These are phyloP conservation scores for Strix occidentalis DNA, from an alignment of 2,797 vertebrate species.

Conservation along the genomic window DNA sequence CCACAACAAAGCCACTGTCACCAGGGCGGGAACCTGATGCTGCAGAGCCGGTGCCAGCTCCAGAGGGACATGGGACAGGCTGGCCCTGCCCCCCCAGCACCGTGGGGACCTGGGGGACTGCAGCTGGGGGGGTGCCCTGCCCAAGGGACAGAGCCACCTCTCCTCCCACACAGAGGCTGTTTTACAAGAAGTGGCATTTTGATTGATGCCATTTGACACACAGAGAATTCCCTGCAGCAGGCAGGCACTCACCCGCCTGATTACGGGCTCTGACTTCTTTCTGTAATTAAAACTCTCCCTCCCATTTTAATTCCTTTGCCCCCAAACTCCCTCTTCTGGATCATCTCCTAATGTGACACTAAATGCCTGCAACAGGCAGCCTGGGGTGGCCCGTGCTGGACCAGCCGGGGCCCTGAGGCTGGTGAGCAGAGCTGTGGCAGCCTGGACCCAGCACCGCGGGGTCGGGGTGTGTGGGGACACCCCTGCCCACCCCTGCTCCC, in stretches of 20 bases:
- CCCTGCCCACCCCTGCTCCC: neutral
- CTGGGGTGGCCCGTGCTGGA: neutral
- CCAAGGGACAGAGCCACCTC: neutral
- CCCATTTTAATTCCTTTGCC: conserved; percentile 26
- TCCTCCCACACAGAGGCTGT: neutral
- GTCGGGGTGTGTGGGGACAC: fast-evolving
- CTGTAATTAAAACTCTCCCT: conserved; percentile 58
- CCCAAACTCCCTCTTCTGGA: neutral
- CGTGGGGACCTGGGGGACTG: fast-evolving
- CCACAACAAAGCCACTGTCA: fast-evolving
- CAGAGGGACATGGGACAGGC: fast-evolving
- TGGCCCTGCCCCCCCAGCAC: neutral
- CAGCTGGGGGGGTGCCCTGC: neutral
- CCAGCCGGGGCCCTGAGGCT: fast-evolving
- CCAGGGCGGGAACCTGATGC: neutral
- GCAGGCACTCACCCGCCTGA: conserved; percentile 26
- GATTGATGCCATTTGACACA: conserved; percentile 51
- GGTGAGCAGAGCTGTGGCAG: fast-evolving
- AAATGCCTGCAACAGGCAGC: neutral
- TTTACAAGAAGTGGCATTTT: neutral
- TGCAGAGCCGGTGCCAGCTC: neutral
- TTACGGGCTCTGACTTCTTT: neutral
- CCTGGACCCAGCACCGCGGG: fast-evolving
- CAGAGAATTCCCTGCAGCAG: conserved; percentile 25
- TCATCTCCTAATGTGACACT: neutral